phyloP scores from a whole-genome alignment of 2,888 invertebrate genomes.

The Apamea epomidion region DNA sequence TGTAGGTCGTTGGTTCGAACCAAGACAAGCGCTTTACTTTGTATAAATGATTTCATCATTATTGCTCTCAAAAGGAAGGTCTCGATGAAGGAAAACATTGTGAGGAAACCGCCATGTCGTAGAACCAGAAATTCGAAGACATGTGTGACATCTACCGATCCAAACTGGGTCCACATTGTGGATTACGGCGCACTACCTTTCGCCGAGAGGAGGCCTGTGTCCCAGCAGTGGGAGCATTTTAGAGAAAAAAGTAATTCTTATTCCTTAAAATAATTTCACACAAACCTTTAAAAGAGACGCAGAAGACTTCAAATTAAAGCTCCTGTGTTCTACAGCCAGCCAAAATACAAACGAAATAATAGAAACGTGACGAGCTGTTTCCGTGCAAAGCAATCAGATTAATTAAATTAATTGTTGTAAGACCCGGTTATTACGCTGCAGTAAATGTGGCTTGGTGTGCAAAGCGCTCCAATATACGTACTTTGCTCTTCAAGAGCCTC shows the following conservation, averaged over 20 bases:
- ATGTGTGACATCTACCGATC: background rate
- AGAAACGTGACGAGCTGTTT: constrained; percentile 48
- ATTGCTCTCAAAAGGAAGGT: too few relatives aligned
- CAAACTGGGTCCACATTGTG: background rate
- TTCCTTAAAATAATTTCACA: background rate
- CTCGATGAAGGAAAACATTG: background rate
- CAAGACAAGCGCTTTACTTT: background rate
- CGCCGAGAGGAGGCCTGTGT: background rate
- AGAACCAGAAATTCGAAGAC: background rate
- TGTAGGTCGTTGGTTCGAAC: background rate
- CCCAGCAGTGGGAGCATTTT: background rate
- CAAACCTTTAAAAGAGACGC: background rate
- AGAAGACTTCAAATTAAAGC: background rate
- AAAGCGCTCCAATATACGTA: constrained; percentile 49
- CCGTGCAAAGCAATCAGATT: constrained; percentile 48
- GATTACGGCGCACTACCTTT: background rate
- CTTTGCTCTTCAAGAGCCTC: constrained; percentile 28
- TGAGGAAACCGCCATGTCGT: background rate
- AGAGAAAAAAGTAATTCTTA: background rate
- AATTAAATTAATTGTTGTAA: constrained; percentile 60
- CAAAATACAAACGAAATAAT: constrained; percentile 38
- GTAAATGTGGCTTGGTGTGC: constrained; percentile 58
- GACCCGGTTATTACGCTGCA: constrained; percentile 49
- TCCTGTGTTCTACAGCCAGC: background rate
- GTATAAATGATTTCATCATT: background rate